These are phyloP conservation scores for Acrossocheilus fasciatus DNA, from an alignment of 2,797 vertebrate species.

Conservation along the genomic window DNA sequence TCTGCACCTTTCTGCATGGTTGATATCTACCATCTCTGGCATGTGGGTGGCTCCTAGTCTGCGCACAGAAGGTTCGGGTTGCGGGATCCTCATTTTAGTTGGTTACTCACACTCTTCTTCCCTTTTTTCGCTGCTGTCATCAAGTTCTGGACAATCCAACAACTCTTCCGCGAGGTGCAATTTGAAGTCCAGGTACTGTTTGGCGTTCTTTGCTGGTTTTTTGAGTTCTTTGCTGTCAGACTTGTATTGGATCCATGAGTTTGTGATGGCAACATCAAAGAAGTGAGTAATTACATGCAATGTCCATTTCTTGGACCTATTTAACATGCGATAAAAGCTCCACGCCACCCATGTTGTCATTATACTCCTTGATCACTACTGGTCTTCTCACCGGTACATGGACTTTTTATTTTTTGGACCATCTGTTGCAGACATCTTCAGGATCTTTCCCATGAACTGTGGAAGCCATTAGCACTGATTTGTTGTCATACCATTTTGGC, in stretches of 20 bases:
- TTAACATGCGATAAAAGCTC: slow-evolving; percentile 18
- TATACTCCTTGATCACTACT: too few relatives aligned
- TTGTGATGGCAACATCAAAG: slow-evolving; percentile 59
- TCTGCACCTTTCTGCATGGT: slow-evolving; percentile 47
- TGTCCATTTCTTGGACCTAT: slow-evolving; percentile 52
- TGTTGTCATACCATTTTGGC: slow-evolving; percentile 57
- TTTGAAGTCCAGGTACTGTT: slow-evolving; percentile 25
- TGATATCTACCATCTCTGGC: slow-evolving; percentile 52
- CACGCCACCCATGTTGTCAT: too few relatives aligned
- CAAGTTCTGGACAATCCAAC: not conserved
- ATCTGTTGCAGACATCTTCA: slow-evolving; percentile 49
- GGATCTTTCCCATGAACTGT: slow-evolving; percentile 44
- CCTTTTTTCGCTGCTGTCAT: not conserved
- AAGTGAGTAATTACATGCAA: slow-evolving; percentile 46
- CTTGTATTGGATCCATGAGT: slow-evolving; percentile 57
- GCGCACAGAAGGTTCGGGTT: slow-evolving; percentile 22
- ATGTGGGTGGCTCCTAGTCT: slow-evolving; percentile 22
- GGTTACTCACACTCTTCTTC: not conserved
- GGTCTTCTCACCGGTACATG: not conserved
- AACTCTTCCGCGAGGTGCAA: not conserved
- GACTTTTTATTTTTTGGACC: slow-evolving; percentile 54
- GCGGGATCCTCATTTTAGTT: not conserved
- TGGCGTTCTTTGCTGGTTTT: slow-evolving; percentile 40
- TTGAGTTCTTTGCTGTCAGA: slow-evolving; percentile 29
- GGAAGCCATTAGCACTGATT: slow-evolving; percentile 50